Base-by-base conservation (phyloP, 2,113 vertebrate species). In the Dinomys branickii region DNA sequence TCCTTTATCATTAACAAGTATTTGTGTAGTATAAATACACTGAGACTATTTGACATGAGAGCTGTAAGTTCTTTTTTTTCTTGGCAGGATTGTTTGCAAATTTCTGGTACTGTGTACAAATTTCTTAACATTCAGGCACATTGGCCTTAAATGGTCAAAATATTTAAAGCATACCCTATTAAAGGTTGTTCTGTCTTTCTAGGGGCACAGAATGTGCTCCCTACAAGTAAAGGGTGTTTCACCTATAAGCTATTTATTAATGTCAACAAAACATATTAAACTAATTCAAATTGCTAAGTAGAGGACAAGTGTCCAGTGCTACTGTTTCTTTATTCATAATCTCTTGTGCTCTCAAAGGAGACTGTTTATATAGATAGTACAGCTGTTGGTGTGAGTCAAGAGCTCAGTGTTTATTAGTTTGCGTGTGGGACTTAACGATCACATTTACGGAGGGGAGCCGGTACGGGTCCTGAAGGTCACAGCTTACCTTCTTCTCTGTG, bases 41-140 rank as follows among this genome's bases (percentile, higher is more conserved):
- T 58, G 67, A 92, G 78, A 88, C 52, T 91, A 78, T 87, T 90
- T 94, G 47, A 85, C 38, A 41, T 65, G 85, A 95, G 30, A 94
- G 26, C 50, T 84, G 69, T 75, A 35, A 78, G 7, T 10, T 50
- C 1, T 63, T 88, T 10, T 50, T 1, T 63, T 88, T 94, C 86
- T 47, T 87, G 35, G 61, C 35, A 75, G 44, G 17, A 88, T 77
- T 75, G 61, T 94, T 11, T 75, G 47, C 12, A 75, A 26, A 73
- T 67, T 35, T 84, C 35, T 85, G 61, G 52, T 71, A 77, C 28
- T 71, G 7, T 71, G 17, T 73, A 47, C 4, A 59, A 78, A 30
- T 81, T 91, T 92, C 89, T 94, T 90, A 73, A 73, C n/a, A 50
- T 87, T 90, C n/a, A 61, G 22, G 16, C 8, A 22, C 44, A 75